phyloP scores from a whole-genome alignment of 2,888 invertebrate species.

The Athrips mouffetella region DNA sequence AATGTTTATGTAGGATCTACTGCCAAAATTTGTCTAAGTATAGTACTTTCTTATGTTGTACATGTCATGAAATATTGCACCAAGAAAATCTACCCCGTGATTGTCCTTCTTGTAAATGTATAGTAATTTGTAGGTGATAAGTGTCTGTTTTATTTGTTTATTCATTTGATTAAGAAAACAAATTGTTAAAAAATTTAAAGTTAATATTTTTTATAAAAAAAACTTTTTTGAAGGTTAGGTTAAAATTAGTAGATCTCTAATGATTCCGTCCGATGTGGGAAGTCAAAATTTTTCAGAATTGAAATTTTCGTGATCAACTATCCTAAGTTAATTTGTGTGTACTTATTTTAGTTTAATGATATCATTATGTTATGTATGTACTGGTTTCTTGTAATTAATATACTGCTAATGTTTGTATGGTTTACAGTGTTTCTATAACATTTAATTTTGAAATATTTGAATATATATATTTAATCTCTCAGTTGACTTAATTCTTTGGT shows the following conservation, averaged over 20 bases:
- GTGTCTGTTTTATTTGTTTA: neutral
- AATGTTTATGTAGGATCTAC: no score
- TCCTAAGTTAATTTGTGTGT: constrained; percentile 40
- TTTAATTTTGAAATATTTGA: constrained; percentile 51
- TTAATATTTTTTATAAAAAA: neutral
- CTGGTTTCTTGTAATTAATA: constrained; percentile 46
- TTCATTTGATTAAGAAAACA: neutral
- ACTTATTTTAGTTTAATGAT: constrained; percentile 39
- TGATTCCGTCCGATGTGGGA: neutral
- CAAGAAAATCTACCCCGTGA: neutral
- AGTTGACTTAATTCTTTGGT: constrained; percentile 41
- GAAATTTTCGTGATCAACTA: constrained; percentile 43
- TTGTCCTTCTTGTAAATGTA: neutral
- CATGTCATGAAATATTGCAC: neutral
- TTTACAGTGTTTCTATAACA: constrained; percentile 69
- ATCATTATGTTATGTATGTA: constrained; percentile 40
- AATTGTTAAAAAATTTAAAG: neutral
- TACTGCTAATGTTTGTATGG: constrained; percentile 54
- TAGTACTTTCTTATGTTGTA: neutral
- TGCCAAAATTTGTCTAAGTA: neutral
- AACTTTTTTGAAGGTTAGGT: neutral
- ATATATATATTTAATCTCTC: constrained; percentile 53
- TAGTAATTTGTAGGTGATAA: constrained; percentile 1
- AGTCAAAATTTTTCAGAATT: constrained; percentile 22
- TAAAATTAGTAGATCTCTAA: neutral